Base-by-base conservation (phyloP, 2,888 invertebrate genomes). In the Eupsilia transversa region DNA sequence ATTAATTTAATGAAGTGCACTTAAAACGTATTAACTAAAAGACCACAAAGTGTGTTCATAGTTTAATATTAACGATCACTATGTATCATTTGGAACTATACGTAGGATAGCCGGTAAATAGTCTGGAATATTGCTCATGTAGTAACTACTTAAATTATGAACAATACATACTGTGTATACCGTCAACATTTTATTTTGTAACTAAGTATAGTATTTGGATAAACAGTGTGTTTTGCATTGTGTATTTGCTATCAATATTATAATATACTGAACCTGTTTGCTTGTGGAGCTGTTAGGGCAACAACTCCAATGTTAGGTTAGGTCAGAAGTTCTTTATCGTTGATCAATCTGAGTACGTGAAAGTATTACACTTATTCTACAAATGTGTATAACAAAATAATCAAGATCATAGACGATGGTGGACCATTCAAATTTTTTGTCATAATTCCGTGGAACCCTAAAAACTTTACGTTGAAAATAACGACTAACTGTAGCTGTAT, bases 381-480 rank as follows among this genome's bases (percentile, higher is more conserved):
- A 35, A n/a, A 27, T 5, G 2, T 23, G 0, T 30, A 43, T 23
- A 14, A 60, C 23, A 10, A 27, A 12, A 46, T 38, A 64, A 65
- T 59, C 23, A 46, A 20, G 5, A 43, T 64, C 23, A 71, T 54
- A 23, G 23, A 23, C 46, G 27, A 54, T 66, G 27, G 38, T 35
- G 12, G 35, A 77, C 23, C 46, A 41, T 64, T 38, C 12, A 27
- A 2, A 14, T 69, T 65, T 72, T 80, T 84, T 52, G 43, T 43
- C 59, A 70, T 68, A 59, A 67, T 38, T 30, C 60, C 30, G 56
- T 54, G 74, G 77, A 68, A 67, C 84, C 89, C 88, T 87, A 91
- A 92, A 89, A 92, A 92, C 89, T 91, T 92, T 89, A 84, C 85
- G 89, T 87, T 87, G 86, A 86, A 91, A 92, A 91, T 91, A 91